These are phyloP conservation scores for Parthenolecanium corni DNA, from an alignment of 2,888 invertebrate genomes.

Conservation along the genomic window DNA sequence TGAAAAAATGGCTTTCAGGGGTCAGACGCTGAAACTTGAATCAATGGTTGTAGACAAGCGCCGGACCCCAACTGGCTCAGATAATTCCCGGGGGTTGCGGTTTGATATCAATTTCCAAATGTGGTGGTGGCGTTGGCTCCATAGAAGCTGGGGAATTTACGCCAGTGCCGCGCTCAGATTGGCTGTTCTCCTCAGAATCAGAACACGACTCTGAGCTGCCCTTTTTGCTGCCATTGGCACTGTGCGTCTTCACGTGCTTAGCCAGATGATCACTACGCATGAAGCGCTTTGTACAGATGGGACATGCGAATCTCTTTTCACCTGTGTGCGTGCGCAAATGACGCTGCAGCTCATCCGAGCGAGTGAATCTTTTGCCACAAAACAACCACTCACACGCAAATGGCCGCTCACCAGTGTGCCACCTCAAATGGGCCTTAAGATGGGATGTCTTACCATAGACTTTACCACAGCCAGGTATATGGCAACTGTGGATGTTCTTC, in stretches of 20 bases:
- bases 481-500: slow-evolving; percentile 90
- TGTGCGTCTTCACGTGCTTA: slow-evolving; percentile 95
- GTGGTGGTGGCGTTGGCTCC: slow-evolving; percentile 22
- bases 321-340: slow-evolving; percentile 91
- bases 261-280: slow-evolving; percentile 95
- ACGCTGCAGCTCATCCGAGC: slow-evolving; percentile 90
- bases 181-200: slow-evolving; percentile 77
- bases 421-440: slow-evolving; percentile 92
- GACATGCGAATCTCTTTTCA: slow-evolving; percentile 93
- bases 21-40: slow-evolving; percentile 10
- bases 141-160: slow-evolving; percentile 19
- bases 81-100: slow-evolving; percentile 28
- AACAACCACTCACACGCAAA: slow-evolving; percentile 97
- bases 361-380: slow-evolving; percentile 91
- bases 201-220: slow-evolving; percentile 77
- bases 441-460: slow-evolving; percentile 97
- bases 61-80: slow-evolving; percentile 29
- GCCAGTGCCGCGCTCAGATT: slow-evolving; percentile 30
- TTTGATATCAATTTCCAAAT: slow-evolving; percentile 27
- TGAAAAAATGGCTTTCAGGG: neutral
- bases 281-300: slow-evolving; percentile 93
- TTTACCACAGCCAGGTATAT: slow-evolving; percentile 90
- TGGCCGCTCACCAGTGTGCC: slow-evolving; percentile 96
- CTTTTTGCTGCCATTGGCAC: slow-evolving; percentile 54
- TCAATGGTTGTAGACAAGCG: slow-evolving; percentile 22